Percentiles rank a stretch among this genome's conserved stretches.
Conservation (phyloP, 92 coral and sea anemone genomes). For the Phenganax subtilis region DNA sequence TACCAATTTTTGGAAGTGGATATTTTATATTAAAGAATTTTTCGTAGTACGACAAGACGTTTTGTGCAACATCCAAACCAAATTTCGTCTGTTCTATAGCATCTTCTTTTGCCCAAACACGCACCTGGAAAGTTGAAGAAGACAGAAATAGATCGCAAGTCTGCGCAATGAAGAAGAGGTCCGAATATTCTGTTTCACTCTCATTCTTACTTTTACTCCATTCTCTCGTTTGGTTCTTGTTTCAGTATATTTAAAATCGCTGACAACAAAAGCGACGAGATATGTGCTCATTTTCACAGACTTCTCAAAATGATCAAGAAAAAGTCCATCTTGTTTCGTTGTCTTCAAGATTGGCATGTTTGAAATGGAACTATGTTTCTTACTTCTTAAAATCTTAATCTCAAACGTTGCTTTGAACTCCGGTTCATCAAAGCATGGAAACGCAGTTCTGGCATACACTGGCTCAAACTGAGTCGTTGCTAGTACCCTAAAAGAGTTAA, state of each 20-base stretch:
- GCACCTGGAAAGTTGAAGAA: constrained; percentile 47
- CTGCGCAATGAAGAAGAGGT: not conserved
- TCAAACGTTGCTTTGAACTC: constrained; percentile 73
- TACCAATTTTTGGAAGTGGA: constrained; percentile 83
- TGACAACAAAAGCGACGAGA: constrained; percentile 80
- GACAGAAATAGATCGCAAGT: no score
- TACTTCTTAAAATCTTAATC: constrained; percentile 57
- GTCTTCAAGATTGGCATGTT: constrained; percentile 73
- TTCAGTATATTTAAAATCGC: constrained; percentile 62
- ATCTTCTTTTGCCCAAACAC: constrained; percentile 79
- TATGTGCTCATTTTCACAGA: constrained; percentile 81
- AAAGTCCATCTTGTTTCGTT: constrained; percentile 44
- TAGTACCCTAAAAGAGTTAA: constrained; percentile 47
- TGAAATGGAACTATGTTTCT: constrained; percentile 54
- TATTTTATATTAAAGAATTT: constrained; percentile 68
- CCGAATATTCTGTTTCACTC: not conserved
- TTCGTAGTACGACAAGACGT: constrained; percentile 70
- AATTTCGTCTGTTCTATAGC: constrained; percentile 53
- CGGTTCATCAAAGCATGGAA: constrained; percentile 95
- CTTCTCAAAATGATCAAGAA: constrained; percentile 51
- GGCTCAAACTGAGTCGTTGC: constrained; percentile 90
- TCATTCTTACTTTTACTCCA: constrained; percentile 54
- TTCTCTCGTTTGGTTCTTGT: constrained; percentile 43
- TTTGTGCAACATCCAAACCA: constrained; percentile 65
- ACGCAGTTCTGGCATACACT: constrained; percentile 75